These are phyloP conservation scores for Ascidia mentula DNA, from an alignment of 23 tunicate genomes.

Conservation along the genomic window DNA sequence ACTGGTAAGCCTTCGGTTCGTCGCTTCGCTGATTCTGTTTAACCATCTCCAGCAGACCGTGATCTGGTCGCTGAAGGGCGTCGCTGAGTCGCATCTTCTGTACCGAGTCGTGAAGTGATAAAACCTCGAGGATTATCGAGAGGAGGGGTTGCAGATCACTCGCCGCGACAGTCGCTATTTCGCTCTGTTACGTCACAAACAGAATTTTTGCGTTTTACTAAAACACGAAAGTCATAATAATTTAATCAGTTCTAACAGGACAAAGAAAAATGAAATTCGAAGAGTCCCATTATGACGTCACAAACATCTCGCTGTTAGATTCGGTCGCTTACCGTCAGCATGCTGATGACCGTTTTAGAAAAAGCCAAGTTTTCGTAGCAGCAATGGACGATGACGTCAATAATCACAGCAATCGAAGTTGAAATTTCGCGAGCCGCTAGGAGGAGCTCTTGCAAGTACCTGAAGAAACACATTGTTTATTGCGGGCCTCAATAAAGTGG, in stretches of 20 bases:
- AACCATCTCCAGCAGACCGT: conserved; percentile 39
- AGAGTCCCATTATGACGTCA: no score
- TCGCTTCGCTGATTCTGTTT: conserved; percentile 43
- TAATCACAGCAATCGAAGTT: conserved; percentile 32
- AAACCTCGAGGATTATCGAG: conserved; percentile 44
- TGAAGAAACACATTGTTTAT: conserved; percentile 15
- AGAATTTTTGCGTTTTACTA: no score
- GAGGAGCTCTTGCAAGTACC: conserved; percentile 53
- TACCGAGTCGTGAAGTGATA: conserved; percentile 54
- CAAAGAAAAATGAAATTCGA: no score
- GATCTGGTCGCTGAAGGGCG: conserved; percentile 52
- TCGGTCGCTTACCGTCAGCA: neutral
- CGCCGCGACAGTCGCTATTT: conserved; percentile 49
- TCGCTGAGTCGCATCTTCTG: conserved; percentile 45
- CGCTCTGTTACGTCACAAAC: conserved; percentile 15
- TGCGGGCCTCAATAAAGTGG: no score
- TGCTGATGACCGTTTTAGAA: conserved; percentile 22
- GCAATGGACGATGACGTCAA: conserved; percentile 64
- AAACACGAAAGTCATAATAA: no score
- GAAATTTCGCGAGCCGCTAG: conserved; percentile 66
- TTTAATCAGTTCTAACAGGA: no score
- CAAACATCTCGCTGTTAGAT: neutral
- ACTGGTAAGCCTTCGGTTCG: conserved; percentile 77
- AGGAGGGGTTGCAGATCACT: conserved; percentile 53
- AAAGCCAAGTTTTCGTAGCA: conserved; percentile 55